These are phyloP conservation scores for Stichopus horrens DNA, from an alignment of 53 echinoderm and acorn worm species.

Conservation along the genomic window DNA sequence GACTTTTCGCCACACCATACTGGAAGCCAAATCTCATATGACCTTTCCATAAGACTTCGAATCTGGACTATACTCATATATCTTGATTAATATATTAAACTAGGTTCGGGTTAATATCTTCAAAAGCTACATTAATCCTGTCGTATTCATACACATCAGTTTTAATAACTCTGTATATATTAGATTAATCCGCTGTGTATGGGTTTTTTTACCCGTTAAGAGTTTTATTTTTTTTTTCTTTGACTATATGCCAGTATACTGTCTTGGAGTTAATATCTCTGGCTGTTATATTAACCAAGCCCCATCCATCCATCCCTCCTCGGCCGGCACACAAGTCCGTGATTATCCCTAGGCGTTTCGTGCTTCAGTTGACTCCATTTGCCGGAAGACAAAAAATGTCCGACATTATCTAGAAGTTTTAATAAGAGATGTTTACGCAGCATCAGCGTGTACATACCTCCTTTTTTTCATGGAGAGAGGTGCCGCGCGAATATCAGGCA, in stretches of 20 bases:
- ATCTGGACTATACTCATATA: too few relatives aligned
- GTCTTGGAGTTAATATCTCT: neutral
- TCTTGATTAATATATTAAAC: too few relatives aligned
- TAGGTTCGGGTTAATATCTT: too few relatives aligned
- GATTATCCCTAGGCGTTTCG: conserved; percentile 23
- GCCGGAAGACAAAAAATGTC: conserved; percentile 41
- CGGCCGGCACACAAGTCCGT: neutral
- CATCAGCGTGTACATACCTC: conserved; percentile 31
- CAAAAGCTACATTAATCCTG: too few relatives aligned
- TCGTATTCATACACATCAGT: too few relatives aligned
- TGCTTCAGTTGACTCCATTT: conserved; percentile 29
- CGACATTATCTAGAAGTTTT: conserved; percentile 27
- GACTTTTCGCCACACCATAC: too few relatives aligned
- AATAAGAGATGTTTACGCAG: conserved; percentile 41
- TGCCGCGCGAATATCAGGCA: conserved; percentile 29
- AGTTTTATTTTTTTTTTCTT: too few relatives aligned
- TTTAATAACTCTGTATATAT: too few relatives aligned
- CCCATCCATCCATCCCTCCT: neutral
- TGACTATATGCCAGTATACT: neutral
- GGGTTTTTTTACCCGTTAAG: too few relatives aligned
- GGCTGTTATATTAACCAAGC: conserved; percentile 8
- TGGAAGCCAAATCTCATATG: too few relatives aligned
- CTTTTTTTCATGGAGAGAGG: conserved; percentile 2
- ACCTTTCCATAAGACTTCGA: too few relatives aligned
- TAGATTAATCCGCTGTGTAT: too few relatives aligned